A percentile compares a stretch with the other conserved stretches of the same genome.
Conservation (phyloP, 2,113 vertebrate species). For the Apeltes quadracus region DNA sequence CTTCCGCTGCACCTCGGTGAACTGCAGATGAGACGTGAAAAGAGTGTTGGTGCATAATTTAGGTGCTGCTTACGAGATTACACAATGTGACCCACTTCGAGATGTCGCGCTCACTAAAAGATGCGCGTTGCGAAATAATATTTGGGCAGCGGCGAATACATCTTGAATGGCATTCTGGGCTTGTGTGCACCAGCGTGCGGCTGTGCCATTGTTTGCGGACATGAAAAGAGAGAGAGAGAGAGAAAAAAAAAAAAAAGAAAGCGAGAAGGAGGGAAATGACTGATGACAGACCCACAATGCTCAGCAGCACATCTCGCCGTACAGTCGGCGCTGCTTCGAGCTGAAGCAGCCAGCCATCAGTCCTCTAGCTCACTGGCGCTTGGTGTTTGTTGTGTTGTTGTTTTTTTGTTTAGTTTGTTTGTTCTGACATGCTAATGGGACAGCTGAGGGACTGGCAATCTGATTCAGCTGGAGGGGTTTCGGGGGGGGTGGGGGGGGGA, state of each 20-base stretch:
- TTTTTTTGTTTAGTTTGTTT: slow-evolving; percentile 69
- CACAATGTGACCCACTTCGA: slow-evolving; percentile 74
- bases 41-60: slow-evolving; percentile 61
- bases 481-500: slow-evolving; percentile 51
- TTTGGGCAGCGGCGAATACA: slow-evolving; percentile 37
- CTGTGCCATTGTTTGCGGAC: slow-evolving; percentile 51
- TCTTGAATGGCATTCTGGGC: slow-evolving; percentile 40
- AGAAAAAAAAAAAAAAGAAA: slow-evolving; percentile 46
- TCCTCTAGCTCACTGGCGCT: slow-evolving; percentile 34
- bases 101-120: slow-evolving; percentile 43
- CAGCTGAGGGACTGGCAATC: slow-evolving; percentile 70
- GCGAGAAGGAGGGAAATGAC: slow-evolving; percentile 58
- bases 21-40: slow-evolving; percentile 51
- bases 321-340: slow-evolving; percentile 52
- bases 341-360: slow-evolving; percentile 52
- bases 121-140: slow-evolving; percentile 54
- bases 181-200: slow-evolving; percentile 28
- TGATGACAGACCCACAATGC: slow-evolving; percentile 66
- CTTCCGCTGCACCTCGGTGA: slow-evolving; percentile 51
- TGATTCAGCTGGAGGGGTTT: slow-evolving; percentile 55
- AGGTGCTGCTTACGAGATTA: slow-evolving; percentile 63
- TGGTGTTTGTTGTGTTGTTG: slow-evolving; percentile 17
- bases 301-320: slow-evolving; percentile 66
- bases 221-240: slow-evolving; percentile 36
- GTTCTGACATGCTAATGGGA: slow-evolving; percentile 77